Percentiles rank a stretch among this genome's conserved stretches.
phyloP scores from a whole-genome alignment of 2,797 vertebrate genomes.

The Scyliorhinus canicula region DNA sequence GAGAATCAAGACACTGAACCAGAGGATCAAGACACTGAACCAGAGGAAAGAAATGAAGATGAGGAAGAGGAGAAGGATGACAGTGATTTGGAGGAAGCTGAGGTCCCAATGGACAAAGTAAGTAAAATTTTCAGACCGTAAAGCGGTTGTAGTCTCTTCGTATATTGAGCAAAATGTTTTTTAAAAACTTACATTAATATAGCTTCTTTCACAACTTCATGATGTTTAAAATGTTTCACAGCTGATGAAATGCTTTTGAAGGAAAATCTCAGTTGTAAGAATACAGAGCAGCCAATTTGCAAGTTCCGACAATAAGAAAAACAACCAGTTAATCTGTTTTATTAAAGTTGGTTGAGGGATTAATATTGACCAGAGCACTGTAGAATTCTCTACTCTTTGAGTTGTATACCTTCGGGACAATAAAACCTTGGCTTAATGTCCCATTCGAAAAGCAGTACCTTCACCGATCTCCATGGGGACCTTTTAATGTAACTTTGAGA shows the following conservation, averaged over 20 bases:
- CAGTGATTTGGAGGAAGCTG: background rate
- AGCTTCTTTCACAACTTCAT: background rate
- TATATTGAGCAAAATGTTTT: background rate
- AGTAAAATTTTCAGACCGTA: background rate
- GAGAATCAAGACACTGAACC: background rate
- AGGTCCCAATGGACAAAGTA: background rate
- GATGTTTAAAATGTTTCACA: background rate
- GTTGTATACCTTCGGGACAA: background rate
- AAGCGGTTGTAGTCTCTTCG: background rate
- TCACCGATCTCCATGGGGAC: too few relatives aligned
- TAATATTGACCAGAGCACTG: background rate
- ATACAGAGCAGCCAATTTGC: background rate
- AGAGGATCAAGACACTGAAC: background rate
- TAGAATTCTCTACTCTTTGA: background rate
- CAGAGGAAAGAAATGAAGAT: background rate
- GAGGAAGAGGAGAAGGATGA: background rate
- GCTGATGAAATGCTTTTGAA: background rate
- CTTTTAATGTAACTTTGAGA: too few relatives aligned
- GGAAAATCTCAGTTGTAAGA: background rate
- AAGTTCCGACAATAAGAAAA: background rate
- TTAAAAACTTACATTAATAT: background rate
- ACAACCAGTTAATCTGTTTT: background rate
- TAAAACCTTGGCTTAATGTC: background rate
- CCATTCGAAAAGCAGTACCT: background rate
- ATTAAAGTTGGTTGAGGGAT: background rate